Base-by-base conservation (phyloP, 2,888 invertebrate species). In the Ethmia dodecea region DNA sequence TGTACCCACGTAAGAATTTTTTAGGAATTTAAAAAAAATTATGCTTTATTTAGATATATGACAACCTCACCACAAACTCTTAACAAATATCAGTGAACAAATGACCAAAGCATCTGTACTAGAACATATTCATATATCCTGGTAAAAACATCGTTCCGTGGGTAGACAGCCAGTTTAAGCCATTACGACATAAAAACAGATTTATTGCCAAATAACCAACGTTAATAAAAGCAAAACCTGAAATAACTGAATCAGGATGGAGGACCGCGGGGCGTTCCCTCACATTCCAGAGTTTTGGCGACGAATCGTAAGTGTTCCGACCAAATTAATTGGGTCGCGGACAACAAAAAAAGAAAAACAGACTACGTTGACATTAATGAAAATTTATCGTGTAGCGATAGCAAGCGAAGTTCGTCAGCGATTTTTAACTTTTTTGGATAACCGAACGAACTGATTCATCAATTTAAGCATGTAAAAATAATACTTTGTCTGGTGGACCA, bases 221-320 rank as follows among this genome's bases (percentile, higher is more conserved):
- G 28, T n/a, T n/a, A 22, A 31, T 24, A 31, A 22, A 10, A 31
- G 13, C 22, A 31, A 31, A 31, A 31, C 22, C 6, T 13, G 6
- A 13, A 13, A 39, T 32, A 36, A 27, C 32, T 38, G 11, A 2
- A n/a, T 11, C 18, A 18, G 18, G 18, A 5, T 18, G 5, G 8
- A 8, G 18, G 18, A 42, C 40, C 28, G 31, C 37, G 33, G 49
- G 55, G 52, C 55, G 53, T 57, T 47, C 49, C 49, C 49, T 42
- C 40, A 41, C 60, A 69, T 70, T 58, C 70, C 67, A 35, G 33
- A 43, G 45, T 38, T 50, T 50, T 47, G 42, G 52, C 63, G 60
- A 61, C 70, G 70, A 72, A 74, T 73, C 64, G 56, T 62, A 63
- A 56, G 54, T 52, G 56, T 54, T 53, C 55, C 55, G 52, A 50